Evolutionary conservation across 2,113 vertebrate genomes (phyloP).

Genomic region (Brachyistius frenatus): DNA sequence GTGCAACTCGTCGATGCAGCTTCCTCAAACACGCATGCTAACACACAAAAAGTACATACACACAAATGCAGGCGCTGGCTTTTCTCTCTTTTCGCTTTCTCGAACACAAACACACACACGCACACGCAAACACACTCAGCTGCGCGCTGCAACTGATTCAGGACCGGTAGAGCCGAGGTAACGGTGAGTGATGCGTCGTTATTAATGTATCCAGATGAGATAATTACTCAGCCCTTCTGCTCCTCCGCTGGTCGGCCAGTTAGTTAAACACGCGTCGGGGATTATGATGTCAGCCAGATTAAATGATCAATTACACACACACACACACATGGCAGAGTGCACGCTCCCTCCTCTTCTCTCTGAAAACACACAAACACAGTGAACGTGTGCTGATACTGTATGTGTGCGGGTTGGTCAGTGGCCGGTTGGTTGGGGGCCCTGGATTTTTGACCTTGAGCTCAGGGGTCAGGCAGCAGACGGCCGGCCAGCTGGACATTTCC

Average conservation of each 20-base stretch:
- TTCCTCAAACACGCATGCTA: constrained; percentile 5
- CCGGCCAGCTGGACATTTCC: constrained; percentile 98
- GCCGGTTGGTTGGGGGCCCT: constrained; percentile 81
- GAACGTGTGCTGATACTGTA: constrained; percentile 40
- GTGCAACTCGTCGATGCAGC: constrained; percentile 30
- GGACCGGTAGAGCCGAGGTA: constrained; percentile 46
- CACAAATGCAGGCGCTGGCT: background rate
- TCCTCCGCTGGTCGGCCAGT: constrained; percentile 70
- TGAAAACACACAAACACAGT: constrained; percentile 47
- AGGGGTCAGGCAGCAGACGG: constrained; percentile 97
- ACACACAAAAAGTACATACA: constrained; percentile 8
- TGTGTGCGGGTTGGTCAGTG: constrained; percentile 67
- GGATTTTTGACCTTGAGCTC: constrained; percentile 94
- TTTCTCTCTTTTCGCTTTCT: background rate
- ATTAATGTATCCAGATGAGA: constrained; percentile 78
- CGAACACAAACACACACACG: constrained; percentile 31
- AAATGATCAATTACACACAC: constrained; percentile 79
- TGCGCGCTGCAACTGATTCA: constrained; percentile 58
- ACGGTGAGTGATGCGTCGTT: constrained; percentile 70
- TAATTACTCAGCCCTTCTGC: constrained; percentile 78
- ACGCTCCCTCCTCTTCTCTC: constrained; percentile 42
- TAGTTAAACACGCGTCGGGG: constrained; percentile 82
- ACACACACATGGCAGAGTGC: constrained; percentile 51
- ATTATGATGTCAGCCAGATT: constrained; percentile 83
- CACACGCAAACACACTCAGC: constrained; percentile 43